Evolutionary conservation across 2,888 invertebrate species (phyloP).

Genomic region (Tachina fera): DNA sequence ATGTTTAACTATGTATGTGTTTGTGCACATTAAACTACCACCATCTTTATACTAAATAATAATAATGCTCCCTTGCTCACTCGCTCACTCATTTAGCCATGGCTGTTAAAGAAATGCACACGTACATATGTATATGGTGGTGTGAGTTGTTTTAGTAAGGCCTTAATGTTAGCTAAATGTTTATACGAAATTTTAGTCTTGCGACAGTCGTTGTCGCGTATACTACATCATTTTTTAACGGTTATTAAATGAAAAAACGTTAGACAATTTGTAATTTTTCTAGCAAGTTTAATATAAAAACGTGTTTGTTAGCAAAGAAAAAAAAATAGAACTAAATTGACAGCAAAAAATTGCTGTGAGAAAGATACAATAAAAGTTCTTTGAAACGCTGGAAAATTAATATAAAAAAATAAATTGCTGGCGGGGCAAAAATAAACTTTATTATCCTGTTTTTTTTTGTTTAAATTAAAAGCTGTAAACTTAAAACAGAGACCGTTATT

Average conservation of each 20-base stretch:
- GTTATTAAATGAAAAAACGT: slow-evolving; percentile 25
- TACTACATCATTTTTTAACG: slow-evolving; percentile 57
- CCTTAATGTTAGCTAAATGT: slow-evolving; percentile 67
- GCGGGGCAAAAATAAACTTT: slow-evolving; percentile 9
- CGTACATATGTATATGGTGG: slow-evolving; percentile 61
- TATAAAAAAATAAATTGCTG: not conserved
- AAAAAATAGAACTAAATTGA: slow-evolving; percentile 2
- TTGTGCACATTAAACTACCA: slow-evolving; percentile 41
- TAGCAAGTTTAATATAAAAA: slow-evolving; percentile 8
- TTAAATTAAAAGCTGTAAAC: slow-evolving; percentile 14
- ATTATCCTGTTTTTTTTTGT: slow-evolving; percentile 42
- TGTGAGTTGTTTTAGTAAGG: slow-evolving; percentile 77
- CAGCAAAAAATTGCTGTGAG: not conserved
- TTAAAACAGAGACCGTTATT: slow-evolving; percentile 52
- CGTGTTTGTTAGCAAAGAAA: slow-evolving; percentile 39
- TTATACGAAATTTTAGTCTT: slow-evolving; percentile 74
- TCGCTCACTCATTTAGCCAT: slow-evolving; percentile 55
- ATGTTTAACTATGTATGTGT: not conserved
- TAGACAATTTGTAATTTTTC: not conserved
- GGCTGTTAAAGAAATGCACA: slow-evolving; percentile 7
- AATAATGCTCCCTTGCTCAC: slow-evolving; percentile 57
- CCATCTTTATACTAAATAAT: slow-evolving; percentile 49
- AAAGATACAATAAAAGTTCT: slow-evolving; percentile 1
- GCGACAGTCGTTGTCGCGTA: slow-evolving; percentile 68
- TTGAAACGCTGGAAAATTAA: slow-evolving; percentile 5